These are phyloP conservation scores for Anableps anableps DNA, from an alignment of 2,797 vertebrate species.

Conservation along the genomic window DNA sequence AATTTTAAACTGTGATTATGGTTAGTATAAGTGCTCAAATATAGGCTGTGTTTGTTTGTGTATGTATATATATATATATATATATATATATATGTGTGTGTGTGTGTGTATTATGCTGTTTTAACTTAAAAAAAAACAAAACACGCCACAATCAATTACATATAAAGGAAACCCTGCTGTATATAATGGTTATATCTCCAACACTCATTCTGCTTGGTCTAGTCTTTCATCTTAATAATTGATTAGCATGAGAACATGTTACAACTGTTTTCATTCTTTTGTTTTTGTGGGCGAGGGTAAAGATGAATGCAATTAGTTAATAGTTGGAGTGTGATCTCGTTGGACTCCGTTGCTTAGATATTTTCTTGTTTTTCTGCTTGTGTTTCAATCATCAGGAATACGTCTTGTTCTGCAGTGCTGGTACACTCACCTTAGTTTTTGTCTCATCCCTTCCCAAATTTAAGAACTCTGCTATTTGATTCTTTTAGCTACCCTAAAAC, in stretches of 20 bases:
- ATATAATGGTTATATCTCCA: constrained; percentile 67
- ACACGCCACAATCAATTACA: too few relatives aligned
- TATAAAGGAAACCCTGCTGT: neutral
- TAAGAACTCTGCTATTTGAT: neutral
- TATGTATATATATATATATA: too few relatives aligned
- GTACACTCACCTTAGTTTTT: neutral
- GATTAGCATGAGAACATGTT: constrained; percentile 25
- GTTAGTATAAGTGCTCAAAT: too few relatives aligned
- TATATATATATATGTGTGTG: too few relatives aligned
- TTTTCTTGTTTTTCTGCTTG: constrained; percentile 19
- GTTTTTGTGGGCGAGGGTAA: constrained; percentile 2
- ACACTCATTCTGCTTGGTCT: constrained; percentile 55
- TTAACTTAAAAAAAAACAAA: too few relatives aligned
- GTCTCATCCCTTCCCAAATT: neutral
- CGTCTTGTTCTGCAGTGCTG: neutral
- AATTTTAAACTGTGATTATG: too few relatives aligned
- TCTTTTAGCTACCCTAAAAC: neutral
- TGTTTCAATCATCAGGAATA: constrained; percentile 18
- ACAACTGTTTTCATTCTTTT: constrained; percentile 6
- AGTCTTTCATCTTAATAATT: constrained; percentile 50
- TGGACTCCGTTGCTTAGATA: constrained; percentile 16
- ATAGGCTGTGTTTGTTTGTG: too few relatives aligned
- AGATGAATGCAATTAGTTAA: neutral
- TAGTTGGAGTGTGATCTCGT: constrained; percentile 2
- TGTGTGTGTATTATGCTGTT: too few relatives aligned